phyloP scores from a whole-genome alignment of 2,797 vertebrate genomes.

The Sebastes aleutianus region DNA sequence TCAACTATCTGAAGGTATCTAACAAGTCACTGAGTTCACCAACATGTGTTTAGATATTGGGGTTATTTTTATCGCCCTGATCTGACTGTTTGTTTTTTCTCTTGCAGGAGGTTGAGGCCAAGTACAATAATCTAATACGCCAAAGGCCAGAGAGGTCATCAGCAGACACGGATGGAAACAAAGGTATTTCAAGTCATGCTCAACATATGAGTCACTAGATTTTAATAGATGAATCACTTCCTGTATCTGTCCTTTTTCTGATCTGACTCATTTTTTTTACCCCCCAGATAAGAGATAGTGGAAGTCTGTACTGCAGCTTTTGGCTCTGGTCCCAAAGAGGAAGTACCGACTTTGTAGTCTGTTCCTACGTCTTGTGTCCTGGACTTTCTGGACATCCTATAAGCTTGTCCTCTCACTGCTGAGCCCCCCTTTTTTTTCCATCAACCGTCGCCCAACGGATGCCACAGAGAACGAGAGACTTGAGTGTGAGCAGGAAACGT shows the following conservation, averaged over 20 bases:
- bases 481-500: conserved; percentile 60
- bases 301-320: conserved; percentile 39
- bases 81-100: not conserved
- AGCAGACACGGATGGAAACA: conserved; percentile 84
- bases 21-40: conserved; percentile 2
- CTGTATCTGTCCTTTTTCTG: conserved; percentile 8
- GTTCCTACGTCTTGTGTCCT: conserved; percentile 67
- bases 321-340: conserved; percentile 67
- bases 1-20: conserved; percentile 90
- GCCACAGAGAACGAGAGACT: conserved; percentile 68
- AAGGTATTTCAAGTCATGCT: conserved; percentile 81
- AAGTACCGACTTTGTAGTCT: conserved; percentile 52
- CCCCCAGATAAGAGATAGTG: conserved; percentile 82
- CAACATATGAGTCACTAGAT: not conserved
- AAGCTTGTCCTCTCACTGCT: conserved; percentile 81
- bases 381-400: conserved; percentile 74
- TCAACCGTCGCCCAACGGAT: conserved; percentile 29
- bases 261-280: not conserved
- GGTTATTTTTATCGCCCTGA: not conserved
- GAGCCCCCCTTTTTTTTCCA: conserved; percentile 61
- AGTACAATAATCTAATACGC: conserved; percentile 84
- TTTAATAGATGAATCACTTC: not conserved
- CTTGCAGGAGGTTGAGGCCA: conserved; percentile 81
- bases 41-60: not conserved
- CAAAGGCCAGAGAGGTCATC: conserved; percentile 89